Conservation (phyloP, 2,888 invertebrate genomes). For the Folsomia manolachei region DNA sequence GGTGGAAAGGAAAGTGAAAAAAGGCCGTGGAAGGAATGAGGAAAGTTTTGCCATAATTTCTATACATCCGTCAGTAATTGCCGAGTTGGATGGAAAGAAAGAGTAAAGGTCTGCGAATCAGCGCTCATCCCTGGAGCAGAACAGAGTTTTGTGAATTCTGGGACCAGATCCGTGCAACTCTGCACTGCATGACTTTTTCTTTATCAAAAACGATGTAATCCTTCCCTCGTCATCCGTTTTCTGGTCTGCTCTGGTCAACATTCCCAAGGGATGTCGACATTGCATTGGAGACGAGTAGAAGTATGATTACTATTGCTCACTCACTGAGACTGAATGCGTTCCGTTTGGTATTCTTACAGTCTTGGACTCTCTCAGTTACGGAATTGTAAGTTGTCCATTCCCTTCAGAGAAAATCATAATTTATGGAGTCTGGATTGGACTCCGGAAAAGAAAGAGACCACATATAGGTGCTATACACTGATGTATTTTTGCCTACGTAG, state of each 20-base stretch:
- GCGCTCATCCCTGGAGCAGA: not conserved
- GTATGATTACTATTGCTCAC: constrained; percentile 1
- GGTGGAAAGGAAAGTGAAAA: too few species aligned
- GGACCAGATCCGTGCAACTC: not conserved
- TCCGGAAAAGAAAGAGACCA: too few species aligned
- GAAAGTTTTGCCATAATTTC: constrained; percentile 49
- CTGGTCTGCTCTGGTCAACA: not conserved
- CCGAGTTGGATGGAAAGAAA: constrained; percentile 25
- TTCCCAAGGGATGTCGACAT: constrained; percentile 10
- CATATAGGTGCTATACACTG: too few species aligned
- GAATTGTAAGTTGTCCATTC: not conserved
- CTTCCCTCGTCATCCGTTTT: constrained; percentile 6
- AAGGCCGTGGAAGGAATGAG: constrained; percentile 11
- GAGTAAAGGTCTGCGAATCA: constrained; percentile 1
- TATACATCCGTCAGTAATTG: constrained; percentile 42
- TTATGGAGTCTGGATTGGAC: not conserved
- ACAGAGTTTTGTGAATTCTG: too few species aligned
- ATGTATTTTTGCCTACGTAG: too few species aligned
- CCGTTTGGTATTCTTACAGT: not conserved
- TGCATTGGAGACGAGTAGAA: not conserved
- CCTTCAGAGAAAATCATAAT: not conserved
- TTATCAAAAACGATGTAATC: constrained; percentile 6
- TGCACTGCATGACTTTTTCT: not conserved
- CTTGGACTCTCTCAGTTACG: too few species aligned
- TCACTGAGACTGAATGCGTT: not conserved